phyloP scores from a whole-genome alignment of 1,140 invertebrate species.

The Ooceraea biroi region DNA sequence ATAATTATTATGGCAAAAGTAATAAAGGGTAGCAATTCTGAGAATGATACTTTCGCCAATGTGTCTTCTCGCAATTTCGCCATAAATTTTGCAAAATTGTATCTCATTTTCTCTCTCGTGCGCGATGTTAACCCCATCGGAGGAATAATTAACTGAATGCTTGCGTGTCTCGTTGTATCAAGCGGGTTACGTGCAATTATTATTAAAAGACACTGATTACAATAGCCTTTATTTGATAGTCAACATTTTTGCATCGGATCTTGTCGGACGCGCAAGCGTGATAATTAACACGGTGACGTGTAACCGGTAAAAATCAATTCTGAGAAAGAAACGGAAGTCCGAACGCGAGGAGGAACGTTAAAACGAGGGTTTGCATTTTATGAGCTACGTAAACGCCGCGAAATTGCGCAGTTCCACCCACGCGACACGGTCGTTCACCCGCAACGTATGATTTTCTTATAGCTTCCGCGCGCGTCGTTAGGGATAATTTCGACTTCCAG shows the following conservation, averaged over 20 bases:
- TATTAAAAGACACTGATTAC: neutral
- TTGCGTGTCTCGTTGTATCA: no score
- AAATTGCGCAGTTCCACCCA: slow-evolving; percentile 68
- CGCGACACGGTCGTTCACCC: slow-evolving; percentile 73
- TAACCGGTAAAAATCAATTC: slow-evolving; percentile 58
- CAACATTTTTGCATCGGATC: neutral
- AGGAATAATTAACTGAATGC: no score
- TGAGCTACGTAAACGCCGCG: slow-evolving; percentile 62
- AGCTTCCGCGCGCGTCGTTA: slow-evolving; percentile 65
- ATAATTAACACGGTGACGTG: slow-evolving; percentile 67
- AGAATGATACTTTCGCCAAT: neutral
- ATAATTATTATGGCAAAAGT: neutral
- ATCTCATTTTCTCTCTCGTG: no score
- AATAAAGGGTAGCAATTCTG: neutral
- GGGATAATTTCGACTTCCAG: slow-evolving; percentile 55
- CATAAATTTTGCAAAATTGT: no score
- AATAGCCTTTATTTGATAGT: neutral
- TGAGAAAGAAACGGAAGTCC: slow-evolving; percentile 57
- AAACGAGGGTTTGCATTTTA: slow-evolving; percentile 62
- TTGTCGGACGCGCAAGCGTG: slow-evolving; percentile 32
- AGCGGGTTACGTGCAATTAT: no score
- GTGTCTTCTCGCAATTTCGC: no score
- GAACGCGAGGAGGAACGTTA: slow-evolving; percentile 49
- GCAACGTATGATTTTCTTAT: slow-evolving; percentile 72
- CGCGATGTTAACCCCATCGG: no score